Evolutionary conservation across 1,140 invertebrate genomes (phyloP).

Genomic region (Trigoniulus corallinus): DNA sequence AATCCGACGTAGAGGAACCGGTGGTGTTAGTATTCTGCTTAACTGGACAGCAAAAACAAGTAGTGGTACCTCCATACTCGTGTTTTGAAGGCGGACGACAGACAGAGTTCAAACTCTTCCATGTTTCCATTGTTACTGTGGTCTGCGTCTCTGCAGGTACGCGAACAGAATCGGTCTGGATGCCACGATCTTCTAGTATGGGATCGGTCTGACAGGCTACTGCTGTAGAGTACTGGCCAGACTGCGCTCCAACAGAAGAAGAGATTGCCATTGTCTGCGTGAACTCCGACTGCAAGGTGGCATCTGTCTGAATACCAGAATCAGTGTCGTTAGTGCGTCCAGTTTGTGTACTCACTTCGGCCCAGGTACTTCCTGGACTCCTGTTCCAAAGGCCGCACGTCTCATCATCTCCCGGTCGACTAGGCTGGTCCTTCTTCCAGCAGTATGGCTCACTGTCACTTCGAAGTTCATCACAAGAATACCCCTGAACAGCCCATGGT

Average conservation of each 20-base stretch:
- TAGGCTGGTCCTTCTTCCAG: too few relatives aligned
- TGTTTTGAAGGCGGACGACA: background rate
- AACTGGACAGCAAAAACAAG: background rate
- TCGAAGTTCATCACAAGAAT: too few relatives aligned
- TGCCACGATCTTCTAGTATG: background rate
- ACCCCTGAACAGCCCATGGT: too few relatives aligned
- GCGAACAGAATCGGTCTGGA: background rate
- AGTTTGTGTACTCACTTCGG: background rate
- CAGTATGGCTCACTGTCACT: too few relatives aligned
- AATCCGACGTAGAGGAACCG: background rate
- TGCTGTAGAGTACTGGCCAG: too few relatives aligned
- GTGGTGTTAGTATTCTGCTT: background rate
- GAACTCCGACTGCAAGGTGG: background rate
- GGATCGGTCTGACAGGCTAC: background rate
- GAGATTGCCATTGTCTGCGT: background rate
- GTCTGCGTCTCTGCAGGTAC: background rate
- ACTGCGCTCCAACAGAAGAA: background rate
- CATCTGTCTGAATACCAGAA: background rate
- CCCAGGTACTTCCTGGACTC: too few relatives aligned
- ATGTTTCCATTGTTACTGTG: background rate
- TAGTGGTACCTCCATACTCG: background rate
- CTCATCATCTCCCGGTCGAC: too few relatives aligned
- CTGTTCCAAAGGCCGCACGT: too few relatives aligned
- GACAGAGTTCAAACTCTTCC: too few relatives aligned
- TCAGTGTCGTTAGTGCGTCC: background rate